A percentile compares a stretch with the other conserved stretches of the same genome.
These are phyloP conservation scores for Pogonocherus hispidulus DNA, from an alignment of 2,888 invertebrate genomes.

Conservation along the genomic window DNA sequence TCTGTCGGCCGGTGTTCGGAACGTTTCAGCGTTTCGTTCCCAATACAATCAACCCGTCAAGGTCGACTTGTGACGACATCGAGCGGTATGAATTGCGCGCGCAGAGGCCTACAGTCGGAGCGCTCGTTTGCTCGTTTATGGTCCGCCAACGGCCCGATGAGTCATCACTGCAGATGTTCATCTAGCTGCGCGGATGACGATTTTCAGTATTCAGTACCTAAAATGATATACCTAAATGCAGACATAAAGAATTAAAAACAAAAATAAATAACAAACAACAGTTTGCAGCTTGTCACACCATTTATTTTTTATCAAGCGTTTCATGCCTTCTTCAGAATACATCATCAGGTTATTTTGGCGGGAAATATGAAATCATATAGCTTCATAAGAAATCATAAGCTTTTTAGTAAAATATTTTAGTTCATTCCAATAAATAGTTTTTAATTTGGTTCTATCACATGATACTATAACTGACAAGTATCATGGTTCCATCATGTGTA, in stretches of 20 bases:
- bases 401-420: too few species aligned
- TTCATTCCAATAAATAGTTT: too few species aligned
- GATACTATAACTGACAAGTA: too few species aligned
- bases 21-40: slow-evolving; percentile 39
- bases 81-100: slow-evolving; percentile 27
- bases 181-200: not conserved
- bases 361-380: slow-evolving; percentile 35
- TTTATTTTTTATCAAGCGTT: slow-evolving; percentile 7
- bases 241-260: too few species aligned
- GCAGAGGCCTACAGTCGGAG: not conserved
- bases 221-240: too few species aligned
- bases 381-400: too few species aligned
- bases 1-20: not conserved
- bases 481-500: too few species aligned
- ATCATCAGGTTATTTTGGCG: slow-evolving; percentile 26
- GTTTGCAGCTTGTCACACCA: too few species aligned
- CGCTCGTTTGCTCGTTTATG: slow-evolving; percentile 4
- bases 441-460: too few species aligned
- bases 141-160: slow-evolving; percentile 8
- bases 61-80: slow-evolving; percentile 28
- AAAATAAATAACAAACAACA: too few species aligned
- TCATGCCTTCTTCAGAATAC: not conserved
- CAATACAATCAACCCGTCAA: slow-evolving; percentile 29
- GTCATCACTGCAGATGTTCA: not conserved
- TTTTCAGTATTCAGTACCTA: too few species aligned